phyloP scores from a whole-genome alignment of 2,888 invertebrate species.

The Heliconius cydno region DNA sequence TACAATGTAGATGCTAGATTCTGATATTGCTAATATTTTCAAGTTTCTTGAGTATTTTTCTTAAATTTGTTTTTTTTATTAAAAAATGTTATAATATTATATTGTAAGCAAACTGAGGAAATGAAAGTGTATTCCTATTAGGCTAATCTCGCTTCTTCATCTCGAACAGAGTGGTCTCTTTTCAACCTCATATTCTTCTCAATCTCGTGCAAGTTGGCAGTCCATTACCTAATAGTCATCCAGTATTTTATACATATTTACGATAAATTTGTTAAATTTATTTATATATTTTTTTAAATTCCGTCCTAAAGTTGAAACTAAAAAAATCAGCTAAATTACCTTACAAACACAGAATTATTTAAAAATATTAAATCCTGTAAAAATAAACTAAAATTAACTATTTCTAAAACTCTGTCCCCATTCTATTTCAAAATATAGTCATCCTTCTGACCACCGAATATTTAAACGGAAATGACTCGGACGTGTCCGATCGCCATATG shows the following conservation, averaged over 20 bases:
- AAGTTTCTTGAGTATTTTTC: too few species aligned
- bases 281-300: too few species aligned
- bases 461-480: slow-evolving; percentile 62
- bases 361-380: background rate
- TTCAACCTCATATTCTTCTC: background rate
- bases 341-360: background rate
- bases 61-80: too few species aligned
- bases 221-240: background rate
- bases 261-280: too few species aligned
- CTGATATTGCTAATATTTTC: too few species aligned
- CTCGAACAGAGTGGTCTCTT: too few species aligned
- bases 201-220: background rate
- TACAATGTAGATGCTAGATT: too few species aligned
- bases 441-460: slow-evolving; percentile 55
- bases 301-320: too few species aligned
- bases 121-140: too few species aligned
- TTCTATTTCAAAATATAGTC: slow-evolving; percentile 44
- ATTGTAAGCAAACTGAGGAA: too few species aligned
- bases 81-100: too few species aligned
- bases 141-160: too few species aligned
- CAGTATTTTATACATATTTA: background rate
- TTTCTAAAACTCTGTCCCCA: background rate
- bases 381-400: background rate
- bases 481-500: slow-evolving; percentile 61
- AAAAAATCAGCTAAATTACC: background rate